A percentile compares a stretch with the other conserved stretches of the same genome.
phyloP scores from a whole-genome alignment of 2,113 vertebrate species.

The Manacus vitellinus region DNA sequence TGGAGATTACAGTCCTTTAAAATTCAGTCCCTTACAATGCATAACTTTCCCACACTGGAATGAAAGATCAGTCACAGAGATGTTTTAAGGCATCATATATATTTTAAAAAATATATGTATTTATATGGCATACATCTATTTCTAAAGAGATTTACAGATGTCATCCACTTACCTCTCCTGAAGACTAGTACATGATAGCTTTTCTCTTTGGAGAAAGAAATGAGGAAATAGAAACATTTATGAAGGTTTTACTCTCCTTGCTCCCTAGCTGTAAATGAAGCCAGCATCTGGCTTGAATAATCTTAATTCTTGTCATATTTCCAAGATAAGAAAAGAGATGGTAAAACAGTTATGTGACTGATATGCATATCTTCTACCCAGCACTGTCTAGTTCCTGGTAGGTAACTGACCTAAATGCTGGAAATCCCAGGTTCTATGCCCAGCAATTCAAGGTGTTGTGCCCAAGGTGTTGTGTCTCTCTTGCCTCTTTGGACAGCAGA shows the following conservation, averaged over 20 bases:
- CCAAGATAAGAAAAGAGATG: constrained; percentile 34
- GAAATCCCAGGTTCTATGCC: background rate
- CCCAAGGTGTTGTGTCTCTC: background rate
- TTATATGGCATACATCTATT: background rate
- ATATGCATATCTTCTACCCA: constrained; percentile 8
- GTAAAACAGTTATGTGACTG: constrained; percentile 26
- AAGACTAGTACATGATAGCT: background rate
- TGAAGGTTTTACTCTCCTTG: background rate
- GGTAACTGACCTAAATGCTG: background rate
- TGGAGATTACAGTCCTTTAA: background rate
- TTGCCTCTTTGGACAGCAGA: background rate
- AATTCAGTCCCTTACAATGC: background rate
- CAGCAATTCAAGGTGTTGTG: background rate
- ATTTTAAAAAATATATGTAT: background rate
- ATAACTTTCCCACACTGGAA: background rate
- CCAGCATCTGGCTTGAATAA: constrained; percentile 17
- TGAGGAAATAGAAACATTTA: background rate
- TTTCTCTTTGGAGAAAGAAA: constrained; percentile 20
- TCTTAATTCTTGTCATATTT: background rate
- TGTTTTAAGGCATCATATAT: background rate
- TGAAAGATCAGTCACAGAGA: background rate
- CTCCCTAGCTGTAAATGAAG: constrained; percentile 24
- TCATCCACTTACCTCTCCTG: background rate
- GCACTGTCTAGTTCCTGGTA: background rate
- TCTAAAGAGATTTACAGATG: background rate